Base-by-base conservation (phyloP, 2,888 invertebrate species). In the Eudemis profundana region DNA sequence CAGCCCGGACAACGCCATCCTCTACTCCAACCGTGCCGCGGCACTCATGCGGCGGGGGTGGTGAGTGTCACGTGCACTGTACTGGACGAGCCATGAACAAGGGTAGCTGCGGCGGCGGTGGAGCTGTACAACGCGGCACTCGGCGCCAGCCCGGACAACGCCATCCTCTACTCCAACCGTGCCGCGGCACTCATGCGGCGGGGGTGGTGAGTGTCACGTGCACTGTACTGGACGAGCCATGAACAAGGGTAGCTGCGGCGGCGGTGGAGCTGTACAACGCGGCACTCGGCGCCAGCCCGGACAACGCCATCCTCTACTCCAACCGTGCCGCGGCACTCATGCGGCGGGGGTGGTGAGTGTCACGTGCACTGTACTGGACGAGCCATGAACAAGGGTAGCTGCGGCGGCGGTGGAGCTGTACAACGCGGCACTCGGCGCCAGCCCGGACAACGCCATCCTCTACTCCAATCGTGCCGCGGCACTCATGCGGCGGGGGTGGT, bases 21-120 rank as follows among this genome's bases (percentile, higher is more conserved):
- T 98, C 42, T 97, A 96, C 88, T 95, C 97, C 47, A 97, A 98
- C 85, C 93, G 98, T 70, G 98, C 98, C 29, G 97, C 96, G 10
- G 96, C 96, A 29, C 95, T 95, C 70, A 95, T 97, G 94, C 94
- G 96, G 70, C 93, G 98, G 59, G 94, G 94, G 57, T 27, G 27
- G 27, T 1, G 27, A 27, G 27, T 27, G 4, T 27, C n/a, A n/a
- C n/a, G n/a, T n/a, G n/a, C n/a, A n/a, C n/a, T n/a, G n/a, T n/a
- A n/a, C n/a, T n/a, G n/a, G n/a, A n/a, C n/a, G n/a, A n/a, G n/a
- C n/a, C n/a, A n/a, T n/a, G n/a, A n/a, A n/a, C n/a, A n/a, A n/a
- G n/a, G n/a, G n/a, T n/a, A n/a, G n/a, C n/a, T n/a, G n/a, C n/a
- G n/a, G n/a, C n/a, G n/a, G n/a, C n/a, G 27, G 5, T 27, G 7